Percentiles rank a stretch among this genome's conserved stretches.
Conservation (phyloP, 2,888 invertebrate species). For the Yponomeuta evonymella region DNA sequence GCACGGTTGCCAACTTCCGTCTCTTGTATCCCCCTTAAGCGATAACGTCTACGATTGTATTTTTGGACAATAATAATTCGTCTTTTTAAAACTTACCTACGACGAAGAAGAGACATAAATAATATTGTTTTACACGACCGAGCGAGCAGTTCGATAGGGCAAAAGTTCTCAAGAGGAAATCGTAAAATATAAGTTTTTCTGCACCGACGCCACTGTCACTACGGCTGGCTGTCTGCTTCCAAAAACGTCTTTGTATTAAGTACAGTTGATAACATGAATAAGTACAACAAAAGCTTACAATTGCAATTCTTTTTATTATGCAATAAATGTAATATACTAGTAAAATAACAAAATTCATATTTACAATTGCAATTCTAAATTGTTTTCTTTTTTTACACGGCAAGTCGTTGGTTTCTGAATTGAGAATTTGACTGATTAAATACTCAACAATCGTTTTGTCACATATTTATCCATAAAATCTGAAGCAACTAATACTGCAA, state of each 20-base stretch:
- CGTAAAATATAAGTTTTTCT: conserved; percentile 69
- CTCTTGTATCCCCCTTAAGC: conserved; percentile 4
- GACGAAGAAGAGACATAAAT: conserved; percentile 57
- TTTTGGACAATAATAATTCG: conserved; percentile 20
- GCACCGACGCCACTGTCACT: conserved; percentile 37
- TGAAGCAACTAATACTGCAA: too few relatives aligned
- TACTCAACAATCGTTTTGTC: too few relatives aligned
- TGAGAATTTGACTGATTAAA: too few relatives aligned
- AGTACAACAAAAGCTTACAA: too few relatives aligned
- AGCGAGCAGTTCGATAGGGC: conserved; percentile 49
- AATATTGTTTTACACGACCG: conserved; percentile 52
- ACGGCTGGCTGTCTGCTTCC: conserved; percentile 30
- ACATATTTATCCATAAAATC: too few relatives aligned
- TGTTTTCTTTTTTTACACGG: too few relatives aligned
- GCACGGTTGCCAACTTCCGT: background rate
- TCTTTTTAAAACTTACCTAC: conserved; percentile 42
- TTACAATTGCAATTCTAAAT: too few relatives aligned
- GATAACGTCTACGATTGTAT: conserved; percentile 12
- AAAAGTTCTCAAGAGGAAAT: conserved; percentile 61
- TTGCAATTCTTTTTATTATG: too few relatives aligned
- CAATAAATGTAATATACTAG: too few relatives aligned
- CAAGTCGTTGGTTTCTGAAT: too few relatives aligned
- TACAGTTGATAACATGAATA: too few relatives aligned
- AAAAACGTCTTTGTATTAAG: background rate
- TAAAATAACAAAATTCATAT: too few relatives aligned